Percentiles rank a stretch among this genome's conserved stretches.
phyloP scores from a whole-genome alignment of 2,888 invertebrate genomes.

The Leucophenga montana region DNA sequence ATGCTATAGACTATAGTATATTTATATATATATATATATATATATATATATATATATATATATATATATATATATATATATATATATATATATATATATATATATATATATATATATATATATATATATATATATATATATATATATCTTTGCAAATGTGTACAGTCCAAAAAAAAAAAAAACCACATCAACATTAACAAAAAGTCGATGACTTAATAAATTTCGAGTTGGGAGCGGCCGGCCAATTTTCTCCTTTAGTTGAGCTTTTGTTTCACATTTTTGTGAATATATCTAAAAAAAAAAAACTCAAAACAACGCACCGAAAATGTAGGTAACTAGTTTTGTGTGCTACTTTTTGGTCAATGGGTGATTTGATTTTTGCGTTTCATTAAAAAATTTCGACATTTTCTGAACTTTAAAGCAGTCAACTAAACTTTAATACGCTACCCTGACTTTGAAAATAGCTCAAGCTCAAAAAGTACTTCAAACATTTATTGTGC shows the following conservation, averaged over 20 bases:
- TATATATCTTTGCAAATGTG: too few relatives aligned
- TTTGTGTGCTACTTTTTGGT: slow-evolving; percentile 3
- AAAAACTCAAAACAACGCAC: neutral
- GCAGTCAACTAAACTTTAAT: neutral
- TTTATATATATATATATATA: too few relatives aligned
- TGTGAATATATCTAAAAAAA: neutral
- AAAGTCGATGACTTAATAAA: slow-evolving; percentile 45
- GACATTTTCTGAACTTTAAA: neutral
- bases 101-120: too few relatives aligned
- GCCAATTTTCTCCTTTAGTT: slow-evolving; percentile 40
- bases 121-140: too few relatives aligned
- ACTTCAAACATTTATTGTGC: neutral
- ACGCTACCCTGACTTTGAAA: neutral
- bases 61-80: too few relatives aligned
- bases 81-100: too few relatives aligned
- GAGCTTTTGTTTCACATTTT: neutral
- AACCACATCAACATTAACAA: neutral
- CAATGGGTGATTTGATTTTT: slow-evolving; percentile 7
- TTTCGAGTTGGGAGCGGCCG: slow-evolving; percentile 42
- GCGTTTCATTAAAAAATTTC: neutral
- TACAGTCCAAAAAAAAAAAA: neutral
- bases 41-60: too few relatives aligned
- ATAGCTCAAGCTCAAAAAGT: neutral
- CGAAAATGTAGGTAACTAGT: slow-evolving; percentile 16
- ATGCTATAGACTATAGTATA: too few relatives aligned